These are phyloP conservation scores for Ptilorrhoa leucosticta DNA, from an alignment of 2,113 vertebrate genomes.

Conservation along the genomic window DNA sequence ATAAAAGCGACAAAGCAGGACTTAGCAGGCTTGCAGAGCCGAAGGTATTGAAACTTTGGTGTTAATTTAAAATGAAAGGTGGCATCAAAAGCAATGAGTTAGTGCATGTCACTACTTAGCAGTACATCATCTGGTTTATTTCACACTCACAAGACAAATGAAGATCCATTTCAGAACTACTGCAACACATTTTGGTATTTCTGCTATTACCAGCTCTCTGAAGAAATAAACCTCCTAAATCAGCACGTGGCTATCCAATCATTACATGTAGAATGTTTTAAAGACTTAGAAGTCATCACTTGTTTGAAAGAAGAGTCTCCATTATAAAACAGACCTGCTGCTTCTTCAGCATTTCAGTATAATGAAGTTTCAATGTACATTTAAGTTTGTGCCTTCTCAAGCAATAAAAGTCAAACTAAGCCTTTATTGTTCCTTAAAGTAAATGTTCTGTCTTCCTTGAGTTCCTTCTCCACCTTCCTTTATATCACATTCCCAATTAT, in stretches of 20 bases:
- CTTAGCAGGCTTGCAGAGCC: background rate
- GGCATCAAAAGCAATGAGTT: background rate
- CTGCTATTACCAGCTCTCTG: background rate
- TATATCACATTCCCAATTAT: background rate
- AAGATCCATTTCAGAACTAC: background rate
- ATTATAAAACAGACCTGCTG: background rate
- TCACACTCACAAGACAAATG: background rate
- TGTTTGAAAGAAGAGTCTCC: background rate
- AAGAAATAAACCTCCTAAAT: background rate
- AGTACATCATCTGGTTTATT: background rate
- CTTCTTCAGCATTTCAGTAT: background rate
- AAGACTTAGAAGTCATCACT: background rate
- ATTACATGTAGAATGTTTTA: background rate
- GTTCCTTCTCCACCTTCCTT: background rate
- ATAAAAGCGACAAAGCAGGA: background rate
- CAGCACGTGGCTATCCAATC: background rate
- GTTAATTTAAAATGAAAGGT: background rate
- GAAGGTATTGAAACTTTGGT: background rate
- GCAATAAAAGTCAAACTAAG: background rate
- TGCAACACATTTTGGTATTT: background rate
- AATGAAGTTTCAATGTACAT: background rate
- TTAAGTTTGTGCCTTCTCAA: background rate
- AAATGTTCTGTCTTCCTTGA: background rate
- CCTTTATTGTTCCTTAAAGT: background rate
- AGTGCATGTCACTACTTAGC: background rate